A percentile compares a stretch with the other conserved stretches of the same genome.
Conservation (phyloP, 2,797 vertebrate genomes). For the Otolemur crassicaudatus region DNA sequence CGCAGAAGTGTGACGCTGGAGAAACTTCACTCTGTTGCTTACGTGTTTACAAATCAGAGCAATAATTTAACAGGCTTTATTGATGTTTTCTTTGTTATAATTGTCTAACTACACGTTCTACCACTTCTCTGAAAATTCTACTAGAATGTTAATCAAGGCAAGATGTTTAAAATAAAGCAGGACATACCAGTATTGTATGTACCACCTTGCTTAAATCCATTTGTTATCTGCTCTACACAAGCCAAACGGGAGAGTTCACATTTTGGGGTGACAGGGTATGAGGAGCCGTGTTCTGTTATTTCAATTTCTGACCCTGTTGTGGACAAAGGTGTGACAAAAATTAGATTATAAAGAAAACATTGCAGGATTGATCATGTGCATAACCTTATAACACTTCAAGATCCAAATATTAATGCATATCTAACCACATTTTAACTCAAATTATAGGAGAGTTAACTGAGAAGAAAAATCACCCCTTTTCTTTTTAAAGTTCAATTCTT, state of each 20-base stretch:
- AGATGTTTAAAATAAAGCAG: neutral
- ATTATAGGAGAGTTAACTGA: neutral
- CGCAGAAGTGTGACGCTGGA: neutral
- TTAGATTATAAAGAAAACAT: neutral
- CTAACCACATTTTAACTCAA: neutral
- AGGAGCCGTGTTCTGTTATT: neutral
- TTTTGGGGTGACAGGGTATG: neutral
- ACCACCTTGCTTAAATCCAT: neutral
- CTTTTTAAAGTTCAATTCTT: constrained; percentile 22
- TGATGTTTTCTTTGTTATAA: neutral
- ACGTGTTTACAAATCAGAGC: constrained; percentile 25
- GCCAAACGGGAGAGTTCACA: neutral
- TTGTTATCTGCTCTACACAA: neutral
- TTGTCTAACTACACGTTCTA: neutral
- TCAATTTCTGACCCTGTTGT: neutral
- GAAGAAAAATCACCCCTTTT: neutral
- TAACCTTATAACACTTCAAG: neutral
- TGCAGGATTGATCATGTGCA: neutral
- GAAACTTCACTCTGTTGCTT: neutral
- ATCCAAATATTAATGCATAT: constrained; percentile 18
- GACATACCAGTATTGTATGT: neutral
- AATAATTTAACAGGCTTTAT: neutral
- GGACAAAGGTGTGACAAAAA: neutral
- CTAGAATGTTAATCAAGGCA: neutral
- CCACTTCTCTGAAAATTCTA: neutral